Percentiles rank a stretch among this genome's conserved stretches.
phyloP scores from a whole-genome alignment of 1,140 invertebrate species.

The Drosophila neocordata region DNA sequence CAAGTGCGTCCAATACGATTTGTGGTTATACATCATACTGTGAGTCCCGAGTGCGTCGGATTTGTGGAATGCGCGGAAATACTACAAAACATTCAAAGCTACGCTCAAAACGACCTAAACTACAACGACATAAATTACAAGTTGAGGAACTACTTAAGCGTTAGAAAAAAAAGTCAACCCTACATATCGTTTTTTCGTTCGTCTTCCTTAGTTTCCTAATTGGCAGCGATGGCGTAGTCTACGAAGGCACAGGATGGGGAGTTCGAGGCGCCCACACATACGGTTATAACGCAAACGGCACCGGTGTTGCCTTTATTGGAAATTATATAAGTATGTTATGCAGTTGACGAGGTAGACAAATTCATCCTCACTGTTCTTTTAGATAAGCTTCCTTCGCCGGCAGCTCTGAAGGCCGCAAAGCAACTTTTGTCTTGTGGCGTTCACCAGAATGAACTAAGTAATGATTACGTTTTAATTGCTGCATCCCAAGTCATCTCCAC shows the following conservation, averaged over 20 bases:
- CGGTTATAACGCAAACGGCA: slow-evolving; percentile 86
- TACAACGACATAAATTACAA: slow-evolving; percentile 78
- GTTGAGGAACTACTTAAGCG: slow-evolving; percentile 29
- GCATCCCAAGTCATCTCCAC: slow-evolving; percentile 86
- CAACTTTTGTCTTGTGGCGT: slow-evolving; percentile 86
- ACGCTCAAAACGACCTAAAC: slow-evolving; percentile 64
- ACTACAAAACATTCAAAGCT: slow-evolving; percentile 69
- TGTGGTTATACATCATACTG: slow-evolving; percentile 89
- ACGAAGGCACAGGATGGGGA: slow-evolving; percentile 91
- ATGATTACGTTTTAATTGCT: slow-evolving; percentile 86
- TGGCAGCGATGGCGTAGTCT: slow-evolving; percentile 90
- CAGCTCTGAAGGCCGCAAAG: slow-evolving; percentile 85
- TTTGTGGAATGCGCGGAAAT: slow-evolving; percentile 82
- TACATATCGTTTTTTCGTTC: background rate
- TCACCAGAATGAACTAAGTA: slow-evolving; percentile 84
- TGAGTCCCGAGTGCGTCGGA: slow-evolving; percentile 84
- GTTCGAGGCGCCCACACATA: slow-evolving; percentile 88
- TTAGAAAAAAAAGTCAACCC: background rate
- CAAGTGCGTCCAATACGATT: slow-evolving; percentile 84
- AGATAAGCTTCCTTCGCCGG: slow-evolving; percentile 85
- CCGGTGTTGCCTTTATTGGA: slow-evolving; percentile 89
- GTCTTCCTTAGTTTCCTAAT: slow-evolving; percentile 87
- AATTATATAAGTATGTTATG: slow-evolving; percentile 84
- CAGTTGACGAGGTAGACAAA: too few species aligned
- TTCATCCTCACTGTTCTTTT: slow-evolving; percentile 3